Evolutionary conservation across 2,797 vertebrate genomes (phyloP).

Genomic region (Acanthiza pusilla): DNA sequence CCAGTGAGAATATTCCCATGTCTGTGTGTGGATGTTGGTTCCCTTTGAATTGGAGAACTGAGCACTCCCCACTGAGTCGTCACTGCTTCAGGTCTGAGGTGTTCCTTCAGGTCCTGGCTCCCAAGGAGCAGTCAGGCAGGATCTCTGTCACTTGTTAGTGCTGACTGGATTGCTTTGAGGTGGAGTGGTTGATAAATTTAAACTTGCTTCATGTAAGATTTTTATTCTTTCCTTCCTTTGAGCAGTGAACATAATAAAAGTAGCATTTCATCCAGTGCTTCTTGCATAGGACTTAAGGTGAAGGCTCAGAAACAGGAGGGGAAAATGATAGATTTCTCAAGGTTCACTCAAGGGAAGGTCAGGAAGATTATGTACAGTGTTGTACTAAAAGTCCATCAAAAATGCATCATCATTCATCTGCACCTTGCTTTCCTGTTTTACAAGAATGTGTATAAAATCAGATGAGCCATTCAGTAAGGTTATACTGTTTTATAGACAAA

Average conservation of each 20-base stretch:
- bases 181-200: neutral
- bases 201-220: neutral
- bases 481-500: conserved; percentile 10
- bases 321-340: neutral
- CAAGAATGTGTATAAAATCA: neutral
- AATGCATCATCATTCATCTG: neutral
- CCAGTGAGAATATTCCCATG: neutral
- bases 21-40: neutral
- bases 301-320: neutral
- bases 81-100: neutral
- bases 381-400: neutral
- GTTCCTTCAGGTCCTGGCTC: neutral
- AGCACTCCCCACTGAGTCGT: neutral
- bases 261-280: neutral
- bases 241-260: neutral
- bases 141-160: neutral
- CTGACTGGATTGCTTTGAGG: neutral
- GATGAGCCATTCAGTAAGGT: neutral
- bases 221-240: neutral
- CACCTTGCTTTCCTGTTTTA: neutral
- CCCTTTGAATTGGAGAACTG: neutral
- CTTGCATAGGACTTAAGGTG: neutral
- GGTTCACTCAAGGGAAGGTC: neutral
- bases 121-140: neutral
- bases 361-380: neutral